Evolutionary conservation across 2,888 invertebrate species (phyloP).

Genomic region (Cylindroiulus punctatus): DNA sequence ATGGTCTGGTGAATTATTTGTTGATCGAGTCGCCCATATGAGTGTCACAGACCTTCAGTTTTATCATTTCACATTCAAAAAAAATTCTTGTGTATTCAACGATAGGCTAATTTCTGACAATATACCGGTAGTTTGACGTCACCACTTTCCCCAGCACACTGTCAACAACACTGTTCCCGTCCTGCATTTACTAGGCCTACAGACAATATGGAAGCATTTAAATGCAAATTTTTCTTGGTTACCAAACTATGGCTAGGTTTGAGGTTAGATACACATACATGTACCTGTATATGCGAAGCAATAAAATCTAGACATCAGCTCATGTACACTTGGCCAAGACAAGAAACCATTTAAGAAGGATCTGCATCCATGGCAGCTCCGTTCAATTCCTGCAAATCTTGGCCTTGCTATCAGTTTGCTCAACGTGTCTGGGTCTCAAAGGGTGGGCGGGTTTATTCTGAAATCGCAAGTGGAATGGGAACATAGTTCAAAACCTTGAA

Average conservation of each 20-base stretch:
- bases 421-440: not conserved
- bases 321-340: not conserved
- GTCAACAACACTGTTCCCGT: not conserved
- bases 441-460: not conserved
- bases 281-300: too few relatives aligned
- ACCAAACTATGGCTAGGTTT: not conserved
- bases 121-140: not conserved
- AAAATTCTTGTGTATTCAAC: not conserved
- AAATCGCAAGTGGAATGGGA: not conserved
- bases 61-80: not conserved
- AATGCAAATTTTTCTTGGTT: not conserved
- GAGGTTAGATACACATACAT: too few relatives aligned
- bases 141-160: not conserved
- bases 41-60: not conserved
- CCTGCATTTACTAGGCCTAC: not conserved
- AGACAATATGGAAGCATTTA: not conserved
- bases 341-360: not conserved
- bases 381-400: not conserved
- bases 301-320: not conserved
- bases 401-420: not conserved
- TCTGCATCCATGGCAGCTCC: not conserved
- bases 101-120: not conserved
- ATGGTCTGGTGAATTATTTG: not conserved
- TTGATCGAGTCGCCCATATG: not conserved
- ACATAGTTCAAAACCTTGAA: constrained; percentile 1